phyloP scores from a whole-genome alignment of 23 tunicate species.

The Ciona savignyi region DNA sequence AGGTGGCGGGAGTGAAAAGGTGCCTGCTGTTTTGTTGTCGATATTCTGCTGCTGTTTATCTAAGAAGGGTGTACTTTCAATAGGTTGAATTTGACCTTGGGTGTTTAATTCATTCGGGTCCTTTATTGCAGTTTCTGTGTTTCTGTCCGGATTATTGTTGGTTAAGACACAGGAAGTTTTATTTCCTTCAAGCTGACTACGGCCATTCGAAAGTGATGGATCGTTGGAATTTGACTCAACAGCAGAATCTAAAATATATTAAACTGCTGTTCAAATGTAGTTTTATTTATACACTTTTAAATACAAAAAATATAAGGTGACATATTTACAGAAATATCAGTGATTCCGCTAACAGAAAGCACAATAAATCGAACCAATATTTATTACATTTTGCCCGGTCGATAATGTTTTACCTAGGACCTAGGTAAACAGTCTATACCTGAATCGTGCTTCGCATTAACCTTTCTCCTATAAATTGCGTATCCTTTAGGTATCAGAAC shows the following conservation, averaged over 20 bases:
- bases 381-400: too few relatives aligned
- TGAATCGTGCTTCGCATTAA: neutral
- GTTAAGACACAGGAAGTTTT: neutral
- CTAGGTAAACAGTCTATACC: neutral
- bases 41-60: neutral
- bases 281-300: too few relatives aligned
- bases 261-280: too few relatives aligned
- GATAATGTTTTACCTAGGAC: too few relatives aligned
- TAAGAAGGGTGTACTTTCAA: neutral
- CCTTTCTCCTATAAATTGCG: conserved; percentile 23
- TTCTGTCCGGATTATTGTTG: neutral
- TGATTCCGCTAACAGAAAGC: too few relatives aligned
- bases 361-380: too few relatives aligned
- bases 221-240: neutral
- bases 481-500: conserved; percentile 64
- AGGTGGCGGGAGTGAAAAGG: neutral
- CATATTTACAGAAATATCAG: too few relatives aligned
- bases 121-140: neutral
- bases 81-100: neutral
- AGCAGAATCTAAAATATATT: neutral
- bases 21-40: neutral
- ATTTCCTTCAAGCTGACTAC: neutral
- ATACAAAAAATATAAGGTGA: too few relatives aligned
- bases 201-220: neutral
- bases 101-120: neutral